phyloP scores from a whole-genome alignment of 2,888 invertebrate species.

The Melieria picta region DNA sequence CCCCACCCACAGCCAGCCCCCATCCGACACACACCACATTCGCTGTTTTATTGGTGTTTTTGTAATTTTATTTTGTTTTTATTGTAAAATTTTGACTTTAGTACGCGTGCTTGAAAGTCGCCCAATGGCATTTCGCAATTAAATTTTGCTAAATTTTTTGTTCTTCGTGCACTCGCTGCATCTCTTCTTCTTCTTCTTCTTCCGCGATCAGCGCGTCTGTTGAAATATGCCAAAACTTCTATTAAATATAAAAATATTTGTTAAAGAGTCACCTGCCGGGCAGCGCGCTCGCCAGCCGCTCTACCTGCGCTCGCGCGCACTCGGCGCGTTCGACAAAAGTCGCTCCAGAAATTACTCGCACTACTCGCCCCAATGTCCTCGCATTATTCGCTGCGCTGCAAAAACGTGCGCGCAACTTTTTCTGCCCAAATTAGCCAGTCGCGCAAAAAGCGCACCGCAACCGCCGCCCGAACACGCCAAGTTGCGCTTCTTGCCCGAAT shows the following conservation, averaged over 20 bases:
- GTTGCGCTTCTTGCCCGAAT: slow-evolving; percentile 42
- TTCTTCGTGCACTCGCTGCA: no score
- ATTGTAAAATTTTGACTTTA: neutral
- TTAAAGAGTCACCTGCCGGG: slow-evolving; percentile 13
- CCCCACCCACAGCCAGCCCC: neutral
- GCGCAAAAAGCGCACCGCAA: slow-evolving; percentile 3
- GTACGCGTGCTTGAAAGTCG: neutral
- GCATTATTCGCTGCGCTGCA: slow-evolving; percentile 25
- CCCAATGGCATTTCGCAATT: neutral
- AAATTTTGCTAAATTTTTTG: no score
- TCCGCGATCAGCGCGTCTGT: no score
- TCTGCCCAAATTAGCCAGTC: slow-evolving; percentile 13
- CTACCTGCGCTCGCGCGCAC: slow-evolving; percentile 39
- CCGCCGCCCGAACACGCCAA: slow-evolving; percentile 19
- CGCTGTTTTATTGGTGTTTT: neutral
- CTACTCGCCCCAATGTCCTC: slow-evolving; percentile 46
- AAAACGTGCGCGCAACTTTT: slow-evolving; percentile 28
- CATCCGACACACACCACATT: slow-evolving; percentile 2
- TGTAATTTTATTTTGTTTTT: neutral
- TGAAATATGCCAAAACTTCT: slow-evolving; percentile 28
- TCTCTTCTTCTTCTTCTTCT: no score
- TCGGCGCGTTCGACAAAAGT: slow-evolving; percentile 18
- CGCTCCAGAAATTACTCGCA: slow-evolving; percentile 39
- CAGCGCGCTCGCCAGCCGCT: slow-evolving; percentile 13
- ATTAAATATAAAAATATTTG: slow-evolving; percentile 31